phyloP scores from a whole-genome alignment of 2,888 invertebrate genomes.

The Lepidocyrtoides sp. region DNA sequence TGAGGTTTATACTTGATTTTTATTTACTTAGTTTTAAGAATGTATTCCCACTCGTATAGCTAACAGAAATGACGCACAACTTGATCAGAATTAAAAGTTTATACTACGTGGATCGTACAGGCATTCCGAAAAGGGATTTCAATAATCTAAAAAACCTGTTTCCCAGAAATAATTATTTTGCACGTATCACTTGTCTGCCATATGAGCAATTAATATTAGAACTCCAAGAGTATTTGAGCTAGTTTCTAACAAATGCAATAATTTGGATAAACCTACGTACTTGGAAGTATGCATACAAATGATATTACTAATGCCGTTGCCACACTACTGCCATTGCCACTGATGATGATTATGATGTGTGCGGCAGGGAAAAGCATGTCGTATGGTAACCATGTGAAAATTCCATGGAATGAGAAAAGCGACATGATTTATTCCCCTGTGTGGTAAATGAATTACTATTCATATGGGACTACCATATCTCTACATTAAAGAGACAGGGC shows the following conservation, averaged over 20 bases:
- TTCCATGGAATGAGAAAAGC: conserved; percentile 67
- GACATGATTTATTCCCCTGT: conserved; percentile 77
- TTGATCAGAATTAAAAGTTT: too few relatives aligned
- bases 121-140: too few relatives aligned
- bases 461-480: conserved; percentile 72
- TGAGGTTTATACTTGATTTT: too few relatives aligned
- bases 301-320: not conserved
- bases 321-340: not conserved
- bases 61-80: too few relatives aligned
- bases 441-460: conserved; percentile 79
- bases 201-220: too few relatives aligned
- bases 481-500: conserved; percentile 57
- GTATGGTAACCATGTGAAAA: conserved; percentile 1
- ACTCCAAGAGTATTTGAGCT: not conserved
- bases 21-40: too few relatives aligned
- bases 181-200: too few relatives aligned
- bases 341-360: conserved; percentile 37
- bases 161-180: too few relatives aligned
- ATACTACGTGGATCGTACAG: too few relatives aligned
- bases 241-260: not conserved
- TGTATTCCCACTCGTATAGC: too few relatives aligned
- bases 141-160: too few relatives aligned
- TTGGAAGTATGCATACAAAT: conserved; percentile 12
- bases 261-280: not conserved
- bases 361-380: not conserved